Evolutionary conservation across 2,888 invertebrate species (phyloP).

Genomic region (Apodemia hepburni): DNA sequence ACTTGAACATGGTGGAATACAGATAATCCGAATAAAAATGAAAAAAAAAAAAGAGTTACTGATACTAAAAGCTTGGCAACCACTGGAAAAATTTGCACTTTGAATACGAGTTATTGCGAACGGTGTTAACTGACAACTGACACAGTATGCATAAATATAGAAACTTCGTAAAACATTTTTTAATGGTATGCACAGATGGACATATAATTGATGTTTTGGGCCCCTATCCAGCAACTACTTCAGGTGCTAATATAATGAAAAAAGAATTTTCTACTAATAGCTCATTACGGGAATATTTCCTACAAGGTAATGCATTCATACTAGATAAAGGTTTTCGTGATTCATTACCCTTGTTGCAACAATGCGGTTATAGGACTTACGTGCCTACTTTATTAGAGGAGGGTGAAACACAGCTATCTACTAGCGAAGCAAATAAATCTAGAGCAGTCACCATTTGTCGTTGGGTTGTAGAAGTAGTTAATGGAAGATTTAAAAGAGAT

Average conservation of each 20-base stretch:
- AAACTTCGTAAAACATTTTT: too few species aligned
- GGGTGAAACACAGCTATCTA: constrained; percentile 23
- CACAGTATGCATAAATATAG: too few species aligned
- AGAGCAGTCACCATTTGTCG: constrained; percentile 23
- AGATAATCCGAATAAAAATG: neutral
- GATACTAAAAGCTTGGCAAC: neutral
- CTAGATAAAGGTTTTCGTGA: neutral
- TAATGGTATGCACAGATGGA: too few species aligned
- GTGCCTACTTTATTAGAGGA: constrained; percentile 22
- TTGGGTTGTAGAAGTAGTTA: constrained; percentile 29
- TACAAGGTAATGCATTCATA: too few species aligned
- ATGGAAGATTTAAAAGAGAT: constrained; percentile 29
- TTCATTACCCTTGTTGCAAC: constrained; percentile 15
- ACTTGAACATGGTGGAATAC: neutral
- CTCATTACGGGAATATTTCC: too few species aligned
- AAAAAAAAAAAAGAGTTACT: too few species aligned
- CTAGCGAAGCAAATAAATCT: constrained; percentile 21
- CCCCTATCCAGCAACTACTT: too few species aligned
- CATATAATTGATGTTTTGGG: too few species aligned
- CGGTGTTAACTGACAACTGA: neutral
- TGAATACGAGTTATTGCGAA: neutral
- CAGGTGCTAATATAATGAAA: too few species aligned
- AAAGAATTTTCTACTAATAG: too few species aligned
- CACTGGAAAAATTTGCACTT: neutral
- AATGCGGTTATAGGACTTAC: constrained; percentile 18